A percentile compares a stretch with the other conserved stretches of the same genome.
These are phyloP conservation scores for Eubucco bourcierii DNA, from an alignment of 2,113 vertebrate species.

Conservation along the genomic window DNA sequence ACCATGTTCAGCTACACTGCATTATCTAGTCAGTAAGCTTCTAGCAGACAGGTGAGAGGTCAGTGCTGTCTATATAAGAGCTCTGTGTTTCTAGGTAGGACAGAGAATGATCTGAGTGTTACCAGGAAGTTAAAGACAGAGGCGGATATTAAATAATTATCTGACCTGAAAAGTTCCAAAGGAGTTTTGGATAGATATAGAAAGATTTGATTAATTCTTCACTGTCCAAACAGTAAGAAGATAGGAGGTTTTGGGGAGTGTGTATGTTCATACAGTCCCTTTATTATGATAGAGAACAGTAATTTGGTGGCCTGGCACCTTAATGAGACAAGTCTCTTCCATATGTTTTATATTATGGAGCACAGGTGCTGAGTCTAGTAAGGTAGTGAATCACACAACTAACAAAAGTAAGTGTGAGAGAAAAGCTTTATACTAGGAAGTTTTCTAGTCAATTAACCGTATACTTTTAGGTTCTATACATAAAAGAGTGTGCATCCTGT, in stretches of 20 bases:
- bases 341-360: background rate
- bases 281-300: background rate
- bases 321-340: background rate
- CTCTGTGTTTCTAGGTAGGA: background rate
- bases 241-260: rapidly evolving
- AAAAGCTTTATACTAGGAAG: background rate
- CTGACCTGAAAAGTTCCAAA: background rate
- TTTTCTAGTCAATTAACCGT: background rate
- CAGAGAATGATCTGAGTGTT: background rate
- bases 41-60: background rate
- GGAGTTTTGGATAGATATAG: background rate
- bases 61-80: background rate
- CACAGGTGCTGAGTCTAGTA: background rate
- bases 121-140: background rate
- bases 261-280: background rate
- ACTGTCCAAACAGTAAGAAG: background rate
- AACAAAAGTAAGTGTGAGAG: background rate
- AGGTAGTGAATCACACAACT: background rate
- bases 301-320: background rate
- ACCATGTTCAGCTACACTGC: background rate
- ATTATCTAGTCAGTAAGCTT: background rate
- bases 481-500: background rate
- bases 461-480: background rate
- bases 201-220: background rate
- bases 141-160: background rate